A percentile compares a stretch with the other conserved stretches of the same genome.
These are phyloP conservation scores for Thereva unica DNA, from an alignment of 2,888 invertebrate species.

Conservation along the genomic window DNA sequence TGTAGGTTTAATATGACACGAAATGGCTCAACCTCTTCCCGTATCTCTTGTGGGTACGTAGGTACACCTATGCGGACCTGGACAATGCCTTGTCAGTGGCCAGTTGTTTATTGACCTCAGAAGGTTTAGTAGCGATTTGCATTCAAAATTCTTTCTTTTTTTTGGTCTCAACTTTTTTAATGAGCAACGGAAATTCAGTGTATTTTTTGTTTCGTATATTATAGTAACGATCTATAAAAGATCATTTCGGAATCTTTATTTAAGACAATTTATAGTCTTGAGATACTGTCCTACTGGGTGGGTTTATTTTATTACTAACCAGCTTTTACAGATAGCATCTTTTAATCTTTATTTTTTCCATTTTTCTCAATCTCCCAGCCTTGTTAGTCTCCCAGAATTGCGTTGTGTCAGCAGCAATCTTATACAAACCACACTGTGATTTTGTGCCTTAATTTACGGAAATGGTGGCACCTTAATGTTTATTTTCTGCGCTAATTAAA, in stretches of 20 bases:
- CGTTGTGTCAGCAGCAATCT: too few relatives aligned
- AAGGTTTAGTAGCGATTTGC: constrained; percentile 22
- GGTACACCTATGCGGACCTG: too few relatives aligned
- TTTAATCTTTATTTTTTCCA: too few relatives aligned
- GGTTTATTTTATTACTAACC: neutral
- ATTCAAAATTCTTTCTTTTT: constrained; percentile 5
- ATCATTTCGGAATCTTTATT: neutral
- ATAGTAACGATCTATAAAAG: constrained; percentile 1
- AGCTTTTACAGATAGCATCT: too few relatives aligned
- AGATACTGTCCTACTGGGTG: constrained; percentile 2
- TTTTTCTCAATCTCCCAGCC: too few relatives aligned
- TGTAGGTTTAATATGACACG: neutral
- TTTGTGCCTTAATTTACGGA: too few relatives aligned
- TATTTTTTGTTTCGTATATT: neutral
- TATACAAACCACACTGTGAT: too few relatives aligned
- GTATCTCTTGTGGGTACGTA: neutral
- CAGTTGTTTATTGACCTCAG: constrained; percentile 4
- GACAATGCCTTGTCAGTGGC: neutral
- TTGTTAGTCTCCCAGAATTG: too few relatives aligned
- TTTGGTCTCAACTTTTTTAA: neutral
- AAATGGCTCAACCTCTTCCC: constrained; percentile 6
- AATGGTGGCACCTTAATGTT: too few relatives aligned
- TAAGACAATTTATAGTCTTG: constrained; percentile 21
- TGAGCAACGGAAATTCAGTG: constrained; percentile 1
- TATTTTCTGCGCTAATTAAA: too few relatives aligned